Evolutionary conservation across 2,797 vertebrate genomes (phyloP).

Genomic region (Odontamblyopus rebecca): DNA sequence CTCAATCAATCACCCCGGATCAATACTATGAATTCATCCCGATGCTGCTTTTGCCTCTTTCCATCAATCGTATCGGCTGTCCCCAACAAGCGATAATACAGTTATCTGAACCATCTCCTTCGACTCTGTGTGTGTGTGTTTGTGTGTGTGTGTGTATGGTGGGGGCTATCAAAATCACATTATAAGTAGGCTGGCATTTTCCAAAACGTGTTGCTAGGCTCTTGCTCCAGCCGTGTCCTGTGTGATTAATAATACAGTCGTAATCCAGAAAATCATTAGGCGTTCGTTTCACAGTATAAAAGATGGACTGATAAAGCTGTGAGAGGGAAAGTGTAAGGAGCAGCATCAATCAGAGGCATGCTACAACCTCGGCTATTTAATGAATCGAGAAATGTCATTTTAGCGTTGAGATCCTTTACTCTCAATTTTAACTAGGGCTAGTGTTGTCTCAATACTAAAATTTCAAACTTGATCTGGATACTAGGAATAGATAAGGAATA

Average conservation of each 20-base stretch:
- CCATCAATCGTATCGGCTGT: constrained; percentile 42
- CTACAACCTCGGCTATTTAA: not conserved
- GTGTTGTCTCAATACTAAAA: too few species aligned
- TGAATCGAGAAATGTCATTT: constrained; percentile 10
- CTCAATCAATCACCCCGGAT: constrained; percentile 60
- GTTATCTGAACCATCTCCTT: constrained; percentile 36
- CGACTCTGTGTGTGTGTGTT: constrained; percentile 3
- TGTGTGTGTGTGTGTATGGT: constrained; percentile 11
- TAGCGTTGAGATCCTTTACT: not conserved
- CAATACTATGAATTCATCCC: constrained; percentile 61
- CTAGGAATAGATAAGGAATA: too few species aligned
- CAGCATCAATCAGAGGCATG: constrained; percentile 6
- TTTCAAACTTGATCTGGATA: too few species aligned
- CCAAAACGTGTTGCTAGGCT: constrained; percentile 28
- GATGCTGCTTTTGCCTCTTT: constrained; percentile 32
- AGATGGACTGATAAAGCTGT: constrained; percentile 22
- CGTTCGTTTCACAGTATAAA: constrained; percentile 27
- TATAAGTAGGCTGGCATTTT: constrained; percentile 38
- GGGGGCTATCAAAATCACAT: constrained; percentile 30
- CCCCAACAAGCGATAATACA: constrained; percentile 45
- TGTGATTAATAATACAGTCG: constrained; percentile 49
- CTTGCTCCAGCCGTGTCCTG: constrained; percentile 21
- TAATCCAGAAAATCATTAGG: constrained; percentile 49
- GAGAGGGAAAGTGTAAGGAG: constrained; percentile 8
- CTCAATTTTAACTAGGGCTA: not conserved